phyloP scores from a whole-genome alignment of 2,797 vertebrate genomes.

The Pipistrellus nathusii region DNA sequence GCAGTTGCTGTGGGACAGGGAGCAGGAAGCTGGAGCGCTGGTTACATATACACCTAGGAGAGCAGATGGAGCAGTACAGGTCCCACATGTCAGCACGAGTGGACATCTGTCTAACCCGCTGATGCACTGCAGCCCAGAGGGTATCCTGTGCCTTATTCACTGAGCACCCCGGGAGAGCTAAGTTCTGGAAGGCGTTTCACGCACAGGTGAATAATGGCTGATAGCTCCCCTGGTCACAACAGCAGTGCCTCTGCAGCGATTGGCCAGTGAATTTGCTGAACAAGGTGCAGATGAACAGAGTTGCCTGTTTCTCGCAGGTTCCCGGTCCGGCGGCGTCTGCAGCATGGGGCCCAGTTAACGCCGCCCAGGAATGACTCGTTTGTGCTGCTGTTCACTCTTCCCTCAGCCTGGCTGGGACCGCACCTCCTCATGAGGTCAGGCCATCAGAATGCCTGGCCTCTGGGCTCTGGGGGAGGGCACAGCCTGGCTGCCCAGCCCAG shows the following conservation, averaged over 20 bases:
- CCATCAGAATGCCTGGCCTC: neutral
- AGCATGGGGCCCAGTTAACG: rapidly evolving
- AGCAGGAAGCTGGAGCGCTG: neutral
- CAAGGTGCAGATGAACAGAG: neutral
- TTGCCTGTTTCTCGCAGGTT: neutral
- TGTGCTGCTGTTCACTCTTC: neutral
- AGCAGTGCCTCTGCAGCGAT: neutral
- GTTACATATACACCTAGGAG: neutral
- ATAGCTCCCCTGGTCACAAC: neutral
- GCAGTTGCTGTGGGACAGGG: neutral
- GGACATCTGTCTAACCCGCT: neutral
- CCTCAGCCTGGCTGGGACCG: neutral
- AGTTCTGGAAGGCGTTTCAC: neutral
- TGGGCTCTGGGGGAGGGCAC: neutral
- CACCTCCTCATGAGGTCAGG: neutral
- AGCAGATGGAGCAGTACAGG: neutral
- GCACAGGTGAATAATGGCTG: neutral
- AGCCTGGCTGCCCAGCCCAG: rapidly evolving
- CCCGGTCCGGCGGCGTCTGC: neutral
- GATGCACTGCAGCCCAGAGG: neutral
- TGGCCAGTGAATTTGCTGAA: neutral
- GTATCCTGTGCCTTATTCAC: neutral
- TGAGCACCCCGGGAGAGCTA: neutral
- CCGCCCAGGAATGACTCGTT: neutral
- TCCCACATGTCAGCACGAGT: rapidly evolving